Percentiles rank a stretch among this genome's conserved stretches.
Conservation (phyloP, 2,888 invertebrate species). For the Scrobipalpa costella region DNA sequence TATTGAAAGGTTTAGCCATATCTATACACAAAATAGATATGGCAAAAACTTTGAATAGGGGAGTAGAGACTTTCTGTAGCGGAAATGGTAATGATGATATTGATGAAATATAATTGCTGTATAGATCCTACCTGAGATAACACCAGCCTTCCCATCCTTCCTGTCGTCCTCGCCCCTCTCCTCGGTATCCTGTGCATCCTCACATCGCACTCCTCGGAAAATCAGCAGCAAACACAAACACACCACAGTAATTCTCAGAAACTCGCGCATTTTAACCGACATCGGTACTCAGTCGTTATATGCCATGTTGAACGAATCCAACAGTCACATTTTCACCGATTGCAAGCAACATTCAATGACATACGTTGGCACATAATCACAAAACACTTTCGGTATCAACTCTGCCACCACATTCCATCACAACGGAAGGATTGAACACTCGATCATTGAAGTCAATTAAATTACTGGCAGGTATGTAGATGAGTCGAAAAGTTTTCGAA, state of each 20-base stretch:
- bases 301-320: conserved; percentile 62
- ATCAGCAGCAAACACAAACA: conserved; percentile 65
- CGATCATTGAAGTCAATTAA: neutral
- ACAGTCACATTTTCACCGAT: conserved; percentile 77
- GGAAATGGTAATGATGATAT: neutral
- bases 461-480: conserved; percentile 18
- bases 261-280: conserved; percentile 69
- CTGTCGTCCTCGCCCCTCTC: conserved; percentile 55
- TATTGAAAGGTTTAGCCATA: too few relatives aligned
- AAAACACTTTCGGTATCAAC: conserved; percentile 15
- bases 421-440: neutral
- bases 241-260: conserved; percentile 66
- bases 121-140: conserved; percentile 55
- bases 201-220: conserved; percentile 57
- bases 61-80: neutral
- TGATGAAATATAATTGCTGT: neutral
- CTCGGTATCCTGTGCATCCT: conserved; percentile 53
- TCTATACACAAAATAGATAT: too few relatives aligned
- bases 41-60: too few relatives aligned
- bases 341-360: conserved; percentile 55
- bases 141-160: conserved; percentile 57
- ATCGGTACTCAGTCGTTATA: conserved; percentile 46
- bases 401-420: conserved; percentile 14
- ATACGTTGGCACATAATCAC: conserved; percentile 36
- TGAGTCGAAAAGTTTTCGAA: conserved; percentile 46